phyloP scores from a whole-genome alignment of 1,140 invertebrate genomes.

The Helicoverpa zea region DNA sequence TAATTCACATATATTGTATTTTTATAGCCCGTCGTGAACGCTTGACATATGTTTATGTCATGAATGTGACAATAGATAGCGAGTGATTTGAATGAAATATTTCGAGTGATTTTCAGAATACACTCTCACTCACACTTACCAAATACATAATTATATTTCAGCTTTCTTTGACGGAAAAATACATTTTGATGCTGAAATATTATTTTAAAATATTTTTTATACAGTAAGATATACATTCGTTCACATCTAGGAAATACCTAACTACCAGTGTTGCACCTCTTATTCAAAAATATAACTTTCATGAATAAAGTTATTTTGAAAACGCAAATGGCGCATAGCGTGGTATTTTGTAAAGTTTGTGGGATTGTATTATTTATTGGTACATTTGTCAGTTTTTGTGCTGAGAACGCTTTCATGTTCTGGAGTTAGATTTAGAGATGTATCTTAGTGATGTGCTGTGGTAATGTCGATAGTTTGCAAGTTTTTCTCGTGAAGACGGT shows the following conservation, averaged over 20 bases:
- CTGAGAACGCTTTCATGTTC: conserved; percentile 12
- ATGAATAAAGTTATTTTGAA: conserved; percentile 17
- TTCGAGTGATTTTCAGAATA: background rate
- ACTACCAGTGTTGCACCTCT: background rate
- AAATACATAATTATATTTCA: too few species aligned
- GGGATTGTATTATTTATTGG: conserved; percentile 5
- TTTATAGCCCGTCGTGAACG: background rate
- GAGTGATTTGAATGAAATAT: background rate
- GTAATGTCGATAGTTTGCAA: background rate
- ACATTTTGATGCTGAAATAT: too few species aligned
- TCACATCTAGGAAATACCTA: background rate
- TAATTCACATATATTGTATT: conserved; percentile 12
- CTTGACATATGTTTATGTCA: conserved; percentile 19
- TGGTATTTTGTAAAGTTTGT: background rate
- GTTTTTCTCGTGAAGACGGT: background rate
- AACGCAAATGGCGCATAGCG: background rate
- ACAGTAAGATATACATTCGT: background rate
- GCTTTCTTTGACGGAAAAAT: too few species aligned
- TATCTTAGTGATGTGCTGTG: background rate
- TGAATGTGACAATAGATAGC: conserved; percentile 9
- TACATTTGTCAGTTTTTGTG: conserved; percentile 10
- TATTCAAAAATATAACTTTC: conserved; percentile 24
- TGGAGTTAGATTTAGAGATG: conserved; percentile 2
- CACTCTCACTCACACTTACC: too few species aligned
- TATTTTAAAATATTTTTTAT: too few species aligned